Percentiles rank a stretch among this genome's conserved stretches.
Evolutionary conservation across 2,113 vertebrate species (phyloP).

Genomic region (Mustela lutreola): DNA sequence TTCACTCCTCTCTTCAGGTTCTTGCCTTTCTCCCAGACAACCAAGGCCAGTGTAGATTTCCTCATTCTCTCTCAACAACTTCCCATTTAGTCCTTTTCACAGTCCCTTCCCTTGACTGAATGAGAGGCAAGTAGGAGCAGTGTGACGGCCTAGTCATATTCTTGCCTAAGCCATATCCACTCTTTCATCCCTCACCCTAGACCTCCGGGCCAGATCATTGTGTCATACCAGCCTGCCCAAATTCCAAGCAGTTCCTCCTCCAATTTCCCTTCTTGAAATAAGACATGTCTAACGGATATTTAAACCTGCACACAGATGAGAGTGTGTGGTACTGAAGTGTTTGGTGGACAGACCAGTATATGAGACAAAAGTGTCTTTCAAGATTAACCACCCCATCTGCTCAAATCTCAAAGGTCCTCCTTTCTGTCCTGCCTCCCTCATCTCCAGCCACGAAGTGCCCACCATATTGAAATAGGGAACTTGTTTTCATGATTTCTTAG

Average conservation of each 20-base stretch:
- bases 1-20: background rate
- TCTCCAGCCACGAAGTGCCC: background rate
- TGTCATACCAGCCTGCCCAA: background rate
- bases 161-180: background rate
- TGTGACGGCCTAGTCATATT: background rate
- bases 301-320: conserved; percentile 5
- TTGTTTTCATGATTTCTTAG: background rate
- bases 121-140: background rate
- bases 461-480: background rate
- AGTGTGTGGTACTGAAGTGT: background rate
- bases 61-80: background rate
- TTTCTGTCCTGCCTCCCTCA: background rate
- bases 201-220: background rate
- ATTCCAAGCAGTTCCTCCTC: background rate
- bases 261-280: background rate
- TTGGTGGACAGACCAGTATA: background rate
- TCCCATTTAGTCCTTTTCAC: background rate
- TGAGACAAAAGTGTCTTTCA: background rate
- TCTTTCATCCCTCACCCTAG: background rate
- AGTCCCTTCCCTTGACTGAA: background rate
- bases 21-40: background rate
- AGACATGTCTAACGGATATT: background rate
- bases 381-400: too few relatives aligned
- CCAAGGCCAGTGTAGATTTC: background rate
- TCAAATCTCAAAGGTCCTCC: background rate